These are phyloP conservation scores for Danaus melanippus DNA, from an alignment of 1,140 invertebrate genomes.

Conservation along the genomic window DNA sequence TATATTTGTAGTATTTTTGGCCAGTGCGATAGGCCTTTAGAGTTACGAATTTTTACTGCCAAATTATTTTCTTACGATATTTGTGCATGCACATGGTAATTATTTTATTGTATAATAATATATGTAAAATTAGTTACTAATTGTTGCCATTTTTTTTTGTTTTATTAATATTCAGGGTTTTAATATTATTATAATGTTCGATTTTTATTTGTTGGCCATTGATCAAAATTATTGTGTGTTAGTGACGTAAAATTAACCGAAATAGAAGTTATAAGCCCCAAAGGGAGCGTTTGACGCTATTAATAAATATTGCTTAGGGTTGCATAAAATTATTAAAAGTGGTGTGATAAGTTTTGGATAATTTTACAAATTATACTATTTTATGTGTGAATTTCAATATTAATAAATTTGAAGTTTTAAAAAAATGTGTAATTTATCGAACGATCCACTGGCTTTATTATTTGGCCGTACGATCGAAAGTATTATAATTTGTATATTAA, in stretches of 20 bases:
- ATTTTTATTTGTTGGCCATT: conserved; percentile 68
- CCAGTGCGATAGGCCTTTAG: conserved; percentile 66
- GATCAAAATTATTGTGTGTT: conserved; percentile 71
- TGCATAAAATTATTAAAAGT: conserved; percentile 69
- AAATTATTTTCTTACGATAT: conserved; percentile 72
- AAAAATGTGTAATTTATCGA: conserved; percentile 47
- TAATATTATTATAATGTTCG: conserved; percentile 65
- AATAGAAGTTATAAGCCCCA: conserved; percentile 65
- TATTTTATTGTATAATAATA: conserved; percentile 66
- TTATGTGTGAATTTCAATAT: conserved; percentile 69
- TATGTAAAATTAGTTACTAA: conserved; percentile 67
- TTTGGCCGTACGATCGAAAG: conserved; percentile 43
- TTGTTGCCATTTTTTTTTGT: conserved; percentile 68
- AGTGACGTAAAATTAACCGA: conserved; percentile 66
- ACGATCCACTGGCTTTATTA: conserved; percentile 43
- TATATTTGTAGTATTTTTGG: conserved; percentile 70
- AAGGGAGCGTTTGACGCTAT: conserved; percentile 70
- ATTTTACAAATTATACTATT: conserved; percentile 72
- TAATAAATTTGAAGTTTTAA: conserved; percentile 55
- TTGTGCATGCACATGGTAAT: conserved; percentile 70
- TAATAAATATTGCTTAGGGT: conserved; percentile 68
- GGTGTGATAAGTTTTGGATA: conserved; percentile 72
- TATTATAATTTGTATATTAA: conserved; percentile 51
- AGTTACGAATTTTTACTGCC: conserved; percentile 71
- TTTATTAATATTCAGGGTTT: conserved; percentile 68